Evolutionary conservation across 2,888 invertebrate genomes (phyloP).

Genomic region (Dione juno): DNA sequence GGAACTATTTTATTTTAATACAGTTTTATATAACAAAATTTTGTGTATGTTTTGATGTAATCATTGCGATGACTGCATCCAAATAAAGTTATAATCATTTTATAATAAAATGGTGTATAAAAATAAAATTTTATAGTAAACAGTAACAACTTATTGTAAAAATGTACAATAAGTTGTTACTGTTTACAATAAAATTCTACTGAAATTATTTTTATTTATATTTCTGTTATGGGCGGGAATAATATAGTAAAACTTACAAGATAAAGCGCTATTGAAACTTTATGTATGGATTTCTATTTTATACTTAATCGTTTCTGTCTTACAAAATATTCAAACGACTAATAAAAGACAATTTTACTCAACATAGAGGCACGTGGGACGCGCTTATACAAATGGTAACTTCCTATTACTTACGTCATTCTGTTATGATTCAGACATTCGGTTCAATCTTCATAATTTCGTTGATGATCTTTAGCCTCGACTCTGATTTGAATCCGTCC

Average conservation of each 20-base stretch:
- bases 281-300: neutral
- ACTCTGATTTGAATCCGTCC: constrained; percentile 45
- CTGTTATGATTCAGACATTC: constrained; percentile 70
- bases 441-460: constrained; percentile 61
- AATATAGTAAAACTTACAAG: no score
- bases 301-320: neutral
- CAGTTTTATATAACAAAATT: no score
- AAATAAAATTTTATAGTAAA: neutral
- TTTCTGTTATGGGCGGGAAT: no score
- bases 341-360: constrained; percentile 47
- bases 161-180: no score
- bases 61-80: neutral
- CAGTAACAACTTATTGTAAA: no score
- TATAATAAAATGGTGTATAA: no score
- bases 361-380: constrained; percentile 66
- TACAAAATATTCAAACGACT: constrained; percentile 18
- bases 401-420: constrained; percentile 78
- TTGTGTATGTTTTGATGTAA: neutral
- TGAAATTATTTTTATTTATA: neutral
- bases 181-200: neutral
- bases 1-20: no score
- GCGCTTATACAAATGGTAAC: constrained; percentile 70
- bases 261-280: neutral
- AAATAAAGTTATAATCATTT: neutral
- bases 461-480: constrained; percentile 50